Base-by-base conservation (phyloP, 2,888 invertebrate species). In the Philereme vetulata region DNA sequence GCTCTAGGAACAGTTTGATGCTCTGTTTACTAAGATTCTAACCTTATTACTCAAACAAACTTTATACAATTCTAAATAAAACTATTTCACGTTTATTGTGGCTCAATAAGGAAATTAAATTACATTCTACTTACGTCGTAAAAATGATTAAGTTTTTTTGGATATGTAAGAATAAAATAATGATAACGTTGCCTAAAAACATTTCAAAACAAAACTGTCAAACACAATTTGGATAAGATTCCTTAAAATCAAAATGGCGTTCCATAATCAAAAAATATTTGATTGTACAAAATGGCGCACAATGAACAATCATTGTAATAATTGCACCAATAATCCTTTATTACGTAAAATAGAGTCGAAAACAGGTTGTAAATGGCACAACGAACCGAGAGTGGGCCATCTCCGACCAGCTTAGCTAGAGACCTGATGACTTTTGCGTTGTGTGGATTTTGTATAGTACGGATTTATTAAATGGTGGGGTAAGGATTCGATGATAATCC, bases 331-430 rank as follows among this genome's bases (percentile, higher is more conserved):
- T 40, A 47, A 42, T 35, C 38, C 52, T 44, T 6, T 35, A 33
- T 46, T 42, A 43, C 33, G 40, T 10, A 7, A 47, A 38, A 52
- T 56, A 52, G 35, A 53, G 53, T 43, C 38, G 33, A 56, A 46
- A 47, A 58, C 48, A 7, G 56, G 33, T 46, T 55, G 48, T 43
- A 48, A 53, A 51, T 49, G 44, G 55, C 11, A 56, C 56, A 53
- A 53, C 45, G 57, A 53, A 45, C 53, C 10, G 32, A 4, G 49
- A 65, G 51, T 68, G 50, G 68, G 68, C 64, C 66, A 64, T 47
- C 61, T 52, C 61, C 53, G 70, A 64, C 65, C 66, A 60, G 51
- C 38, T 60, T 44, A 51, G 55, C 63, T 55, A 65, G 67, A 55
- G 60, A 58, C 64, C 32, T 47, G 40, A 21, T 40, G 5, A 21